phyloP scores from a whole-genome alignment of 2,888 invertebrate genomes.

The Lasioglossum marginatum region DNA sequence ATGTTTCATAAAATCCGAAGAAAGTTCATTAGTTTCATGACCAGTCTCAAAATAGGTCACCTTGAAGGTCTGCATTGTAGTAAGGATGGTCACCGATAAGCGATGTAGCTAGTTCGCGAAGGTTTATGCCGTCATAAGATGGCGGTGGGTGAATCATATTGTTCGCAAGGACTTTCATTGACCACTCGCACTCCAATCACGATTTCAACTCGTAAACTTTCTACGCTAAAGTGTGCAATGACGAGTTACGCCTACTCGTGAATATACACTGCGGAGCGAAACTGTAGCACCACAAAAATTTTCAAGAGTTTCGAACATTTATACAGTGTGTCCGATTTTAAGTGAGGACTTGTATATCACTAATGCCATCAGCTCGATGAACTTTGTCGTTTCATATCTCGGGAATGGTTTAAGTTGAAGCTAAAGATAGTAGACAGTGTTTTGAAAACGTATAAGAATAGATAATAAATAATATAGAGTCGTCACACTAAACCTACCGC shows the following conservation, averaged over 20 bases:
- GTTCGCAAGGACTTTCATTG: conserved; percentile 8
- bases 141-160: not conserved
- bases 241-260: not conserved
- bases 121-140: not conserved
- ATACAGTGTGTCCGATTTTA: not conserved
- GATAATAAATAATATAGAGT: not conserved
- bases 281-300: not conserved
- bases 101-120: not conserved
- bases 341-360: not conserved
- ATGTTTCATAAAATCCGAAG: not conserved
- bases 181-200: not conserved
- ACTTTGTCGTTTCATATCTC: not conserved
- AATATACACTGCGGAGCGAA: not conserved
- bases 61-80: not conserved
- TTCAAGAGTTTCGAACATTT: not conserved
- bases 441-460: not conserved
- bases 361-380: not conserved
- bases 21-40: not conserved
- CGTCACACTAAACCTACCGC: not conserved
- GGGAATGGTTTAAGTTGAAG: not conserved
- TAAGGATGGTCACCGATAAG: conserved; percentile 1
- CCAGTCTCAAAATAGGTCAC: not conserved
- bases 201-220: not conserved
- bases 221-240: not conserved
- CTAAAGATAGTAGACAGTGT: not conserved